Evolutionary conservation across 1,140 invertebrate genomes (phyloP).

Genomic region (Drosophila takahashii): DNA sequence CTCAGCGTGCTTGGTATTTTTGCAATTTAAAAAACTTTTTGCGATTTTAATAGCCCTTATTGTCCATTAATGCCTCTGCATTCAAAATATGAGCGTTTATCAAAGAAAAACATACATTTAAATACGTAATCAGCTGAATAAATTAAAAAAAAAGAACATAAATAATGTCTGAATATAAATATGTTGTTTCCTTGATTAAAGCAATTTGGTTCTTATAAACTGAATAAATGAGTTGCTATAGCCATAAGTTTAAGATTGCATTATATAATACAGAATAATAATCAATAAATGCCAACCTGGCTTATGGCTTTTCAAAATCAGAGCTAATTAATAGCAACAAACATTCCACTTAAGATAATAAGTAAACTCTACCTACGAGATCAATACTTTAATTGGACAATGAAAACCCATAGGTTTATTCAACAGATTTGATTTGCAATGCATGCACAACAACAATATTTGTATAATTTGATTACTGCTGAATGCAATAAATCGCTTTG

Average conservation of each 20-base stretch:
- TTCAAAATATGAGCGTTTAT: too few relatives aligned
- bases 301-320: neutral
- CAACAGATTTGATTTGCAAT: neutral
- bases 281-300: too few relatives aligned
- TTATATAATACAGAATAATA: neutral
- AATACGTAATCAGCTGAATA: too few relatives aligned
- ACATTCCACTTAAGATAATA: slow-evolving; percentile 6
- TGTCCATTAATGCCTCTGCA: too few relatives aligned
- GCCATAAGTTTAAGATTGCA: neutral
- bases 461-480: slow-evolving; percentile 9
- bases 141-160: too few relatives aligned
- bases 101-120: too few relatives aligned
- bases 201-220: too few relatives aligned
- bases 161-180: too few relatives aligned
- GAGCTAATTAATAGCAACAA: slow-evolving; percentile 9
- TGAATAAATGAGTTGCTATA: too few relatives aligned
- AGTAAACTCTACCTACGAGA: slow-evolving; percentile 6
- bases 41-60: neutral
- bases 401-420: slow-evolving; percentile 15
- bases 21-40: neutral
- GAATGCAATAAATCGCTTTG: slow-evolving; percentile 18
- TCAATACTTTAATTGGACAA: slow-evolving; percentile 17
- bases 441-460: slow-evolving; percentile 11
- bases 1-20: neutral
- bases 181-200: too few relatives aligned